These are phyloP conservation scores for Orthosia cruda DNA, from an alignment of 2,888 invertebrate species.

Conservation along the genomic window DNA sequence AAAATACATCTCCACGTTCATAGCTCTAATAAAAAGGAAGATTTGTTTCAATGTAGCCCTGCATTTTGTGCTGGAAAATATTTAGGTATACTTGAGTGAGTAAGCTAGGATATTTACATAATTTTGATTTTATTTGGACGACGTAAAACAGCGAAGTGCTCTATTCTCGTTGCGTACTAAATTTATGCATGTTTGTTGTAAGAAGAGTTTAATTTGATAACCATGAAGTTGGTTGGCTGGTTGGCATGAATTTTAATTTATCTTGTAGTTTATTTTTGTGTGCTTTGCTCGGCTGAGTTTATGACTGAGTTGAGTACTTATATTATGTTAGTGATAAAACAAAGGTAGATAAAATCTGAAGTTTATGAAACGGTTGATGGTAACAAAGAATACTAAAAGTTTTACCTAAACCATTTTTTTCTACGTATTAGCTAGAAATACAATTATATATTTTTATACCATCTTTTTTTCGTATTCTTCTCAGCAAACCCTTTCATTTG, in stretches of 20 bases:
- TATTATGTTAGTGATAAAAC: not conserved
- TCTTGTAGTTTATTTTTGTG: constrained; percentile 44
- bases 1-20: constrained; percentile 72
- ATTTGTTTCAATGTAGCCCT: constrained; percentile 69
- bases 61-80: constrained; percentile 67
- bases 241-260: constrained; percentile 51
- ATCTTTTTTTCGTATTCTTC: too few species aligned
- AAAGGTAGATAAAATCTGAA: not conserved
- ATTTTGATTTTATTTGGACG: constrained; percentile 61
- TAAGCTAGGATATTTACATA: constrained; percentile 63
- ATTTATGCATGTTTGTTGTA: constrained; percentile 58
- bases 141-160: constrained; percentile 40
- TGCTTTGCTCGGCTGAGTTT: constrained; percentile 22
- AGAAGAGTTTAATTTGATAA: constrained; percentile 58
- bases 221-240: constrained; percentile 49
- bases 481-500: too few species aligned
- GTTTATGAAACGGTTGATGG: not conserved
- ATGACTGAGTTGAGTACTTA: not conserved
- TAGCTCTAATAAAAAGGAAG: constrained; percentile 71
- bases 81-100: constrained; percentile 53
- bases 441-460: too few species aligned
- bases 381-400: not conserved
- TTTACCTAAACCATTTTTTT: not conserved
- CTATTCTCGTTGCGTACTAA: constrained; percentile 46
- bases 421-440: not conserved